Base-by-base conservation (phyloP, 2,888 invertebrate species). In the Meteorus cinctellus region DNA sequence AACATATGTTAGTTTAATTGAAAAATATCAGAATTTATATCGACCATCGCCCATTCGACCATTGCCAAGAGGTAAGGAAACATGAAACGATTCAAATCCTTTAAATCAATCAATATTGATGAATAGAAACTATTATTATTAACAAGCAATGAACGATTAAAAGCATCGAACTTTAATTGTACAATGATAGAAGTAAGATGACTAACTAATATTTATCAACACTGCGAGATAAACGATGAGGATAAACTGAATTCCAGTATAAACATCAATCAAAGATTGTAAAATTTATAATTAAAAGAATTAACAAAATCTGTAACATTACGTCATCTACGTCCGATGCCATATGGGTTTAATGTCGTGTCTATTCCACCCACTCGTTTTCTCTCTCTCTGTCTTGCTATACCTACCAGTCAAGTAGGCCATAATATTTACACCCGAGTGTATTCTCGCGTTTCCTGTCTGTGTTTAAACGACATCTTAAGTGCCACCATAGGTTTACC, bases 391-490 rank as follows among this genome's bases (percentile, higher is more conserved):
- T n/a, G 16, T 5, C 3, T 19, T 55, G 55, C 72, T 75, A 78
- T 84, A 81, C 81, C 78, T 74, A 72, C 79, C 78, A 62, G 72
- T 84, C 84, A 87, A 86, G 84, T 86, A 85, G 84, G 84, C 82
- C 85, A 87, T 87, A 89, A 87, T 89, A 88, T 89, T 89, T 88
- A 89, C 84, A 83, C 81, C 82, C 73, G 82, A 82, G 86, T 83
- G 85, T 89, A 87, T 88, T 87, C 88, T 85, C 85, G 88, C 83
- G 86, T 87, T 89, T 88, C 89, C 89, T 89, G 89, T 84, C 86
- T 85, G 83, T 86, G 87, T 88, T 88, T 88, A 86, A 88, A 88
- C 86, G 88, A 88, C 88, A 88, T 86, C 85, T 86, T 87, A 88
- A 88, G 89, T 89, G 87, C 87, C 86, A 86, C 82, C 82, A 82